Percentiles rank a stretch among this genome's conserved stretches.
Evolutionary conservation across 2,113 vertebrate species (phyloP).

Genomic region (Chauna torquata): DNA sequence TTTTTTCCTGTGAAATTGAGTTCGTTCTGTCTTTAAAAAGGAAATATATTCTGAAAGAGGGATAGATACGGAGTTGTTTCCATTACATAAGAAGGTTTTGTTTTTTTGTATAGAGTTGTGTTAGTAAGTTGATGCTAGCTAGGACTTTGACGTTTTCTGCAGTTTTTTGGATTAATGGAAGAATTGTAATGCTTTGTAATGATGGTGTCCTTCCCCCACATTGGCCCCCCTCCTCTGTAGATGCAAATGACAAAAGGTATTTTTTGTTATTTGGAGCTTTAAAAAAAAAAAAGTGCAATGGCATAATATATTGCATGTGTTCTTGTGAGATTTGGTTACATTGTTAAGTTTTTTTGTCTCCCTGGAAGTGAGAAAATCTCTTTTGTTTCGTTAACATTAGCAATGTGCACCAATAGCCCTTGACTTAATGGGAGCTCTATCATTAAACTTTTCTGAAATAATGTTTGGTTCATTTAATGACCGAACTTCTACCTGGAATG

Average conservation of each 20-base stretch:
- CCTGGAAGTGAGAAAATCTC: not conserved
- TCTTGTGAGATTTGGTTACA: not conserved
- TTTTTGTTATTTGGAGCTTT: not conserved
- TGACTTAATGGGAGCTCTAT: not conserved
- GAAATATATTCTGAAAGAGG: not conserved
- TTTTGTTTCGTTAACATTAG: not conserved
- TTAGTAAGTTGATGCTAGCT: not conserved
- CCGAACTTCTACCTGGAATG: not conserved
- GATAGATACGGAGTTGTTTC: not conserved
- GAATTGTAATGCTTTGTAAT: not conserved
- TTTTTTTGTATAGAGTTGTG: not conserved
- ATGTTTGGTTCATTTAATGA: not conserved
- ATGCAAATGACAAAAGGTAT: not conserved
- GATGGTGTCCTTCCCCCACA: not conserved
- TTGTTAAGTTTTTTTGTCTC: not conserved
- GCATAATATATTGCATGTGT: fast-evolving
- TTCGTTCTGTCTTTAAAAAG: not conserved
- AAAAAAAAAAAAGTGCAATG: not conserved
- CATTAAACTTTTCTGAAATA: not conserved
- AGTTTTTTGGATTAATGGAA: not conserved
- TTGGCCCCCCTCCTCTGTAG: not conserved
- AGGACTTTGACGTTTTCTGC: not conserved
- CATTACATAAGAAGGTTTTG: not conserved
- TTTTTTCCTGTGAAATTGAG: not conserved
- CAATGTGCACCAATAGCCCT: not conserved